Base-by-base conservation (phyloP, 2,888 invertebrate species). In the Amaurobius ferox region DNA sequence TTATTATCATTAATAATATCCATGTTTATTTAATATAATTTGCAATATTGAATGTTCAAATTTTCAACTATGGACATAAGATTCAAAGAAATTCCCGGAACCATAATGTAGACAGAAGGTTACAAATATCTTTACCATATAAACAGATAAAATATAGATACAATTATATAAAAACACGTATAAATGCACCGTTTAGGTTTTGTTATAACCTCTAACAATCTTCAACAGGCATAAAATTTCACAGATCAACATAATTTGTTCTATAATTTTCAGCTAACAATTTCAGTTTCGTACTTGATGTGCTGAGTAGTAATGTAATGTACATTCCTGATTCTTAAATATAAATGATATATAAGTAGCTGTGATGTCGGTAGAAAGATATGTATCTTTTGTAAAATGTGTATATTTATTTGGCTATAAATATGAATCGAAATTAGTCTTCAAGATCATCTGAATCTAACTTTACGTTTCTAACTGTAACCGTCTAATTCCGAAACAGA, bases 201-300 rank as follows among this genome's bases (percentile, higher is more conserved):
- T 23, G 23, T 23, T 2, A 55, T 23, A 55, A 23, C 19, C 23
- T 5, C 23, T 23, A 55, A 55, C 55, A 55, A 23, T 55, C 44
- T 3, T 55, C 55, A 55, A 55, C 55, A 55, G 55, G 19, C 55
- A 55, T 55, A 55, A 55, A 55, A 55, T 16, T 55, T 55, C 23
- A 23, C 55, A 55, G 5, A 23, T 1, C 11, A 55, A 55, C 55
- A 16, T 44, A 55, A 23, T 5, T 23, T 55, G 19, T 23, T 23
- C 23, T 55, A 23, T 23, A 55, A 55, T 23, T 19, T 44, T 35
- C 35, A 16, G 44, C 16, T 44, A 11, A 16, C n/a, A 9, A 11
- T 44, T 44, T 44, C n/a, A 16, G 6, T 16, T 44, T 44, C 16
- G 44, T 44, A 44, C 11, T 2, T 9, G 44, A 35, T 7, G 35